Evolutionary conservation across 2,113 vertebrate genomes (phyloP), one percentile per base, ranked within the genome.

Genomic region (Brachyhypopomus occidentalis): DNA sequence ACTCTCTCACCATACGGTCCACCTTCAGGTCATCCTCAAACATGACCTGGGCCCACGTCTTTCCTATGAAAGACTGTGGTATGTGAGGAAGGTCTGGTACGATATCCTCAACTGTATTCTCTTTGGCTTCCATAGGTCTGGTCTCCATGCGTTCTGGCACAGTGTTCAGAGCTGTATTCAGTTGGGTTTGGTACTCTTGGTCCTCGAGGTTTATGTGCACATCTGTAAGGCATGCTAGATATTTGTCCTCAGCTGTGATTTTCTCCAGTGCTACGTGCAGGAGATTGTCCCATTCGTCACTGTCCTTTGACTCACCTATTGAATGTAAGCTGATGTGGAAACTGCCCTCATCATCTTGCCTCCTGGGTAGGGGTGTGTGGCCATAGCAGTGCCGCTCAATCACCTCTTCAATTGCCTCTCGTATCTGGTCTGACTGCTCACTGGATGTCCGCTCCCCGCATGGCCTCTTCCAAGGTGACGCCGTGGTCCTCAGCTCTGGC

Each of bases 51-150:
- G 94, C 90, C 95, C 92, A 94, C 0, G 92, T 95, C 88, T 98
- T 97, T 62, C 95, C 96, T 66, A 92, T 92, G 90, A 96, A 96
- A 76, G 95, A 95, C 82, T 93, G 90, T 89, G 96, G 95, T 83
- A 96, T 91, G n/a, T 94, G 90, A 72, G 93, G 91, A 36, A 95
- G 94, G 56, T 88, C 90, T 8, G 95, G 95, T 77, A 95, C 90
- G 79, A 95, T 91, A 7, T 92, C 89, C 71, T 96, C 94, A 27
- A 89, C n/a, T 20, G 17, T 74, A 22, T 72, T 86, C 83, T 89
- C 73, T 73, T 86, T 3, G 0, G 45, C 14, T 64, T 86, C 79
- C 12, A 63, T 88, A 64, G 70, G 71, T 23, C 19, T 85, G 59
- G 25, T 20, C 60, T 30, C 30, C 11, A 11, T 48, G 58, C 63